phyloP scores from a whole-genome alignment of 2,888 invertebrate genomes.

The Drosophila kuntzei region DNA sequence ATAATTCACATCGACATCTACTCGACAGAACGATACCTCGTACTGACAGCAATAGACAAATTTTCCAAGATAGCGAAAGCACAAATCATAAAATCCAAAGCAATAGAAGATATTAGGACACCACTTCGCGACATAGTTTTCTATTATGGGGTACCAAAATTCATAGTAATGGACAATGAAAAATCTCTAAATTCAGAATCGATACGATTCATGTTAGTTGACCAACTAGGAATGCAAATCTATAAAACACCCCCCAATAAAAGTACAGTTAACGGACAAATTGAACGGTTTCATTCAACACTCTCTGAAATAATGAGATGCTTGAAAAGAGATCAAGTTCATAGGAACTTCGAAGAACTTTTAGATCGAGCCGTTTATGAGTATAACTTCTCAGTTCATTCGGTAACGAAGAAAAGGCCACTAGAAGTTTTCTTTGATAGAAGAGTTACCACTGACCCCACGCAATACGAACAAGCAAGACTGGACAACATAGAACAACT shows the following conservation, averaged over 20 bases:
- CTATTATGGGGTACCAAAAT: conserved; percentile 5
- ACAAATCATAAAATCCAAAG: conserved; percentile 15
- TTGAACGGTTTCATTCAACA: too few relatives aligned
- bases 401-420: not conserved
- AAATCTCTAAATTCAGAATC: conserved; percentile 5
- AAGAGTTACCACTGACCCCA: not conserved
- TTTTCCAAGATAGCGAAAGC: conserved; percentile 3
- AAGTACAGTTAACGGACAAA: too few relatives aligned
- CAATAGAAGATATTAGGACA: conserved; percentile 13
- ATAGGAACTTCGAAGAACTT: conserved; percentile 3
- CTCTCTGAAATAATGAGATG: not conserved
- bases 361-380: conserved; percentile 4
- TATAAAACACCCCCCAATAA: too few relatives aligned
- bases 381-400: conserved; percentile 9
- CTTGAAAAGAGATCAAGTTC: conserved; percentile 4
- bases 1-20: conserved; percentile 11
- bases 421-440: conserved; percentile 8
- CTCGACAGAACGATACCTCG: not conserved
- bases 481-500: not conserved
- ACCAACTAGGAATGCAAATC: conserved; percentile 3
- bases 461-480: not conserved
- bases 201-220: not conserved
- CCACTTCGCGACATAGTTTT: conserved; percentile 8
- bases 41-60: conserved; percentile 11
- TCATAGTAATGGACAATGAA: not conserved